These are phyloP conservation scores for Steatornis caripensis DNA, from an alignment of 2,113 vertebrate genomes.

Conservation along the genomic window DNA sequence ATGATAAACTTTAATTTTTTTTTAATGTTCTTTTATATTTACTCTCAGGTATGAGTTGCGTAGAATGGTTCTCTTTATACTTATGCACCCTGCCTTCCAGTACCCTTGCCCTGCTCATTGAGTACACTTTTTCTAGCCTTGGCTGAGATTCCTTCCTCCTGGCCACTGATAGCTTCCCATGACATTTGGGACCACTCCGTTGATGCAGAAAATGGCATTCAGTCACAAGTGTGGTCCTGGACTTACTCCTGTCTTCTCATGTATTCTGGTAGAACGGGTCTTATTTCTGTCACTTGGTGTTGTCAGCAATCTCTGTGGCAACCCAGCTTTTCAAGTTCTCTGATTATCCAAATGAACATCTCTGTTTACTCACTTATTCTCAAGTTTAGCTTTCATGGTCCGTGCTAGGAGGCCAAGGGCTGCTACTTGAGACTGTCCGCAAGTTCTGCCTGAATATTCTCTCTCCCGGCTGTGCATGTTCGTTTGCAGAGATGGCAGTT, in stretches of 20 bases:
- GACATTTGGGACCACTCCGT: not conserved
- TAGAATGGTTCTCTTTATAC: not conserved
- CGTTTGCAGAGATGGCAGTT: not conserved
- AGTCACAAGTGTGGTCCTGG: not conserved
- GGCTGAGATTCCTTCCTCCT: not conserved
- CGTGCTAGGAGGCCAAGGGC: not conserved
- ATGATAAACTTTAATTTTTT: not conserved
- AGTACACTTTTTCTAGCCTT: not conserved
- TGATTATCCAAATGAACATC: not conserved
- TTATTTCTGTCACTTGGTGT: not conserved
- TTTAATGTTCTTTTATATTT: not conserved
- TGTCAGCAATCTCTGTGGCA: not conserved
- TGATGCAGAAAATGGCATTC: not conserved
- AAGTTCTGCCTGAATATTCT: not conserved
- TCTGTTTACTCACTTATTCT: not conserved
- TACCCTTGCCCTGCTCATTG: not conserved
- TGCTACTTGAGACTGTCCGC: not conserved
- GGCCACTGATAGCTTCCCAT: not conserved
- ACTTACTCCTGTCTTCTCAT: not conserved
- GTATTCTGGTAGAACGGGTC: not conserved
- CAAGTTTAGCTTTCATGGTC: not conserved
- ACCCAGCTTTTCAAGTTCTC: not conserved
- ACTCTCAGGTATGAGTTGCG: not conserved
- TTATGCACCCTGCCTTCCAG: not conserved
- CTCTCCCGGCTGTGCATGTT: not conserved